Evolutionary conservation across 2,888 invertebrate genomes (phyloP), one percentile per base, ranked within the genome.

Genomic region (Limnephilus auricula): DNA sequence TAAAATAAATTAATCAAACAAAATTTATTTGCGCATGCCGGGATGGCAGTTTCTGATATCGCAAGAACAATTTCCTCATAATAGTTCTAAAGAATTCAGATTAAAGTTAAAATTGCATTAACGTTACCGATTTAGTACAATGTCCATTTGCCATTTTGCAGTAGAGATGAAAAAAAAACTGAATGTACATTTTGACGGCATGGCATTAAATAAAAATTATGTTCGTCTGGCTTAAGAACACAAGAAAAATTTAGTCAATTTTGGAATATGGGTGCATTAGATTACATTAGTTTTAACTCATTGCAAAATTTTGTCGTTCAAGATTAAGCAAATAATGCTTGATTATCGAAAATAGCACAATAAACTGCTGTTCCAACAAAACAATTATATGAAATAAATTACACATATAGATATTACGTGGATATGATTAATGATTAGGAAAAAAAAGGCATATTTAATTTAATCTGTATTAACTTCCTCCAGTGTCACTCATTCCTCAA

Each of bases 311-410:
- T 65, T 25, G 25, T 25, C 65, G 6, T 65, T 65, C 0, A 65
- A 25, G 65, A 65, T 25, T 65, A 25, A 65, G 65, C 65, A 65
- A 65, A 65, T 65, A 65, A 25, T 65, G 25, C 25, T 6, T 65
- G 25, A 25, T 65, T 65, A 65, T 25, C 25, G 6, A 65, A 65
- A 65, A 65, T 65, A 65, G 65, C 65, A 65, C 65, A 65, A 65
- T 25, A 65, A 65, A 65, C 65, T 65, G 65, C 65, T 65, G 65
- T 25, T 65, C 25, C 65, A 65, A 65, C 80, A 80, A 80, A 80
- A 80, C n/a, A 88, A 88, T 78, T 91, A 91, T 9, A 65, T 25
- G 18, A 65, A 65, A 65, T 65, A 65, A 65, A 25, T 65, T 25
- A 25, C 65, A 65, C 18, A 4, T 25, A 9, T 65, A 25, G 65